phyloP scores from a whole-genome alignment of 1,140 invertebrate species.

The Rhyzopertha dominica region DNA sequence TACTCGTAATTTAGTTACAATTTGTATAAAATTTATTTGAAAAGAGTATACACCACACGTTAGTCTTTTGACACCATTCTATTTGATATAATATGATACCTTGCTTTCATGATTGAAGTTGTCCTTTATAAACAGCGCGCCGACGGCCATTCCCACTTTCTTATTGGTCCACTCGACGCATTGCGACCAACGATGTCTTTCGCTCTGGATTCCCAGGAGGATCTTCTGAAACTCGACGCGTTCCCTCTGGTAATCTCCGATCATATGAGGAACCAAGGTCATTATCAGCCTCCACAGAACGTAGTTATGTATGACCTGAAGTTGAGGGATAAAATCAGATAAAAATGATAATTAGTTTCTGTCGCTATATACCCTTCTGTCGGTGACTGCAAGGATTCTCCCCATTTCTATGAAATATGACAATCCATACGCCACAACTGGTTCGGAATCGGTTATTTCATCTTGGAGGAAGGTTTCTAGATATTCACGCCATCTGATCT shows the following conservation, averaged over 20 bases:
- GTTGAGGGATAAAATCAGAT: slow-evolving; percentile 6
- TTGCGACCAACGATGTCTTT: slow-evolving; percentile 72
- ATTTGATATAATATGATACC: too few relatives aligned
- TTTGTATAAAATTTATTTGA: too few relatives aligned
- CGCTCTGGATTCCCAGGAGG: slow-evolving; percentile 70
- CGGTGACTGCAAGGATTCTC: slow-evolving; percentile 60
- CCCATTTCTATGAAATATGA: slow-evolving; percentile 76
- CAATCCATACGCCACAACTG: slow-evolving; percentile 74
- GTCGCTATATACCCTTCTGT: slow-evolving; percentile 50
- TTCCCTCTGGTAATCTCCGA: slow-evolving; percentile 72
- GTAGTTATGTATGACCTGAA: slow-evolving; percentile 76
- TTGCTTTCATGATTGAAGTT: slow-evolving; percentile 83
- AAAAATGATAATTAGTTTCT: not conserved
- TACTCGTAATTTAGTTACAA: too few relatives aligned
- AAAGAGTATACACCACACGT: too few relatives aligned
- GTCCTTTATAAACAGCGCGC: slow-evolving; percentile 73
- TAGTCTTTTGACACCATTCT: too few relatives aligned
- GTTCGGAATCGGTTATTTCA: slow-evolving; percentile 62
- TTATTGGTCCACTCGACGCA: slow-evolving; percentile 85
- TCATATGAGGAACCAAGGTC: slow-evolving; percentile 75
- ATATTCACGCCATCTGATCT: slow-evolving; percentile 75
- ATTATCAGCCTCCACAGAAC: slow-evolving; percentile 76
- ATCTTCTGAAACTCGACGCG: slow-evolving; percentile 76
- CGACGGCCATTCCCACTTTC: slow-evolving; percentile 77
- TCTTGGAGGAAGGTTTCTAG: slow-evolving; percentile 63